Percentiles rank a stretch among this genome's conserved stretches.
Evolutionary conservation across 2,113 vertebrate genomes (phyloP).

Genomic region (Ageneiosus marmoratus): DNA sequence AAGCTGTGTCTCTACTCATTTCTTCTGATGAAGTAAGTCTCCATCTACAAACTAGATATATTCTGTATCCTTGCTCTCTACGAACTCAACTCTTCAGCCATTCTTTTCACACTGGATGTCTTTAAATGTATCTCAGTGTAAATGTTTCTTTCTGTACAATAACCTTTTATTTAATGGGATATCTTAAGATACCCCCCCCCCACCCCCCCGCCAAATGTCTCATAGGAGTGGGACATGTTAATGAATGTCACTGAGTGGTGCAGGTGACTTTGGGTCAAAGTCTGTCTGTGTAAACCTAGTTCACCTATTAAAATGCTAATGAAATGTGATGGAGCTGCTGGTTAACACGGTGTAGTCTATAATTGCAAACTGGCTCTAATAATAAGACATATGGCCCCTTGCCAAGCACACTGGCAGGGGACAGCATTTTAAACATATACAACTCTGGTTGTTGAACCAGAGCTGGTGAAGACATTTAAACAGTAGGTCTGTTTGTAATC

Average conservation of each 20-base stretch:
- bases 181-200: not conserved
- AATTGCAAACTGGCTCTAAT: conserved; percentile 58
- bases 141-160: not conserved
- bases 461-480: not conserved
- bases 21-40: too few relatives aligned
- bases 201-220: too few relatives aligned
- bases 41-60: not conserved
- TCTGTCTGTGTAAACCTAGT: not conserved
- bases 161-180: not conserved
- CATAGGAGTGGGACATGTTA: not conserved
- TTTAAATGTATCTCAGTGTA: too few relatives aligned
- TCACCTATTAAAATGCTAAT: conserved; percentile 45
- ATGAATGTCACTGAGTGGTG: not conserved
- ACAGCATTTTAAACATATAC: not conserved
- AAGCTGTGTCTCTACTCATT: not conserved
- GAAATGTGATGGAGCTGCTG: conserved; percentile 48
- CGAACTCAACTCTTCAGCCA: conserved; percentile 10
- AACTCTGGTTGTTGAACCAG: not conserved
- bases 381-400: conserved; percentile 30
- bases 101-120: too few relatives aligned
- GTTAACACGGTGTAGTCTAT: conserved; percentile 48
- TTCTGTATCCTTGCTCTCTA: not conserved
- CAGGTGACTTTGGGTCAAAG: not conserved
- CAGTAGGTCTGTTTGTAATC: not conserved
- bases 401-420: not conserved